A percentile compares a stretch with the other conserved stretches of the same genome.
Evolutionary conservation across 2,797 vertebrate species (phyloP).

Genomic region (Octomys mimax): DNA sequence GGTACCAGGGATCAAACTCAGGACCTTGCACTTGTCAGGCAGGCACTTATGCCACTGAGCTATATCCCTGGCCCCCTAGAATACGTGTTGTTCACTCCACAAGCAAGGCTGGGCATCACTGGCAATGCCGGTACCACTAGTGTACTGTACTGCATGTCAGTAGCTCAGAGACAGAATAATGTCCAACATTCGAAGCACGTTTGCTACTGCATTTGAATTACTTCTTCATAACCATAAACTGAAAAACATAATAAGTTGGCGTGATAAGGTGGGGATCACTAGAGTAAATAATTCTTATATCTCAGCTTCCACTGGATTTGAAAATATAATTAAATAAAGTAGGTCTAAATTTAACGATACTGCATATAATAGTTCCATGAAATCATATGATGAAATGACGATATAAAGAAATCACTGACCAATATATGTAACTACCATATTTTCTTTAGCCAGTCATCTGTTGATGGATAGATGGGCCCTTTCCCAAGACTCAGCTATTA

Average conservation of each 20-base stretch:
- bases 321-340: not conserved
- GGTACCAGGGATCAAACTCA: no score
- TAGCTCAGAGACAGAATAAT: not conserved
- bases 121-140: not conserved
- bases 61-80: no score
- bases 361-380: not conserved
- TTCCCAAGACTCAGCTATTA: not conserved
- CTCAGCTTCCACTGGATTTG: constrained; percentile 6
- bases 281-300: not conserved
- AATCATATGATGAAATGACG: not conserved
- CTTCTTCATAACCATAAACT: not conserved
- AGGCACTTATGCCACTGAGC: no score
- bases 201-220: not conserved
- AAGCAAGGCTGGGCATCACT: not conserved
- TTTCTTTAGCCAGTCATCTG: not conserved
- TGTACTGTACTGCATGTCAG: not conserved
- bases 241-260: not conserved
- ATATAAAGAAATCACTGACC: not conserved
- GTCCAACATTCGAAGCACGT: not conserved
- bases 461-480: not conserved
- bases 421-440: not conserved
- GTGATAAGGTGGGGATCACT: no score
- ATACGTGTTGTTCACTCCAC: not conserved
- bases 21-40: no score
- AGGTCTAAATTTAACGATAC: not conserved